Conservation (phyloP, 2,113 vertebrate species). For the Rattus rattus region DNA sequence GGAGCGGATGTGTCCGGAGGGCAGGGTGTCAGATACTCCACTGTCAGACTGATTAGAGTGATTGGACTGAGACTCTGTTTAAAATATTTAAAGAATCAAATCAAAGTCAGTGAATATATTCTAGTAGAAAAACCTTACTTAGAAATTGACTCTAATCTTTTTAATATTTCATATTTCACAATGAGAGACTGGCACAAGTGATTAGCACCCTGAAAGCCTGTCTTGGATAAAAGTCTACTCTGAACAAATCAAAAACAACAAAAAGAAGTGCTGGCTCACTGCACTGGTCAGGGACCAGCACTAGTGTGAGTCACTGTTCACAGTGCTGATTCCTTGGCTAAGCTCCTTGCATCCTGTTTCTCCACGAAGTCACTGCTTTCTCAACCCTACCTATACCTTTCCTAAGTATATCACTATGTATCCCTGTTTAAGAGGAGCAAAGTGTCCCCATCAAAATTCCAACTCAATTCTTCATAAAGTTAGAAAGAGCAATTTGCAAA, state of each 20-base stretch:
- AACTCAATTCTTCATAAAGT: too few relatives aligned
- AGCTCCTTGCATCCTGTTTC: neutral
- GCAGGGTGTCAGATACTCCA: conserved; percentile 94
- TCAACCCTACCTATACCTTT: neutral
- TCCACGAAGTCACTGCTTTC: neutral
- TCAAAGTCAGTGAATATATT: neutral
- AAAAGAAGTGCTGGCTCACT: neutral
- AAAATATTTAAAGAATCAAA: conserved; percentile 26
- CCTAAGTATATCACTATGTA: neutral
- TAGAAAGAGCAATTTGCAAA: too few relatives aligned
- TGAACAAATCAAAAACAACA: neutral
- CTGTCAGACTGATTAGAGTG: conserved; percentile 98
- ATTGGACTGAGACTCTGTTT: conserved; percentile 95
- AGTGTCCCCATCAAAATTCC: neutral
- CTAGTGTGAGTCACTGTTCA: neutral
- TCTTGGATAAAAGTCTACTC: conserved; percentile 38
- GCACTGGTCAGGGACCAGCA: neutral
- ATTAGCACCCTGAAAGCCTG: neutral
- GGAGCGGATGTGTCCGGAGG: conserved; percentile 93
- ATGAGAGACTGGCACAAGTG: neutral
- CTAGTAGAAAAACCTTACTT: conserved; percentile 26
- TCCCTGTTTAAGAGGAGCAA: neutral
- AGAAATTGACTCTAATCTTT: neutral
- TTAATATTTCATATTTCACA: conserved; percentile 20
- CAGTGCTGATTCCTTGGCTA: neutral